A percentile compares a stretch with the other conserved stretches of the same genome.
Evolutionary conservation across 2,113 vertebrate species (phyloP).

Genomic region (Platysternon megacephalum): DNA sequence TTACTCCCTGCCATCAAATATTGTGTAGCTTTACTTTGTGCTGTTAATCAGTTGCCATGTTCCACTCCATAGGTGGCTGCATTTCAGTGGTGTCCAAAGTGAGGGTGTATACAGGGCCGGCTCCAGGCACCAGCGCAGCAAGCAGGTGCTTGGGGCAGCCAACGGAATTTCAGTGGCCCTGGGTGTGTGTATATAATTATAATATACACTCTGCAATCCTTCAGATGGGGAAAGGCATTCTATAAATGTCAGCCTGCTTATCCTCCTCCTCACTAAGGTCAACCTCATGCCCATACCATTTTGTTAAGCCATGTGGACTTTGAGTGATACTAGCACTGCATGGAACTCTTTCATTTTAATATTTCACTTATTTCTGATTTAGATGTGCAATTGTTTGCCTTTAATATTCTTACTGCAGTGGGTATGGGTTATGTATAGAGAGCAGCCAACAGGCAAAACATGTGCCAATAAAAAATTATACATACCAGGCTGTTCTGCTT

Average conservation of each 20-base stretch:
- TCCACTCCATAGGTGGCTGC: neutral
- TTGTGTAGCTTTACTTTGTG: neutral
- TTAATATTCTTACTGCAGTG: constrained; percentile 59
- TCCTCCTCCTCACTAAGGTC: neutral
- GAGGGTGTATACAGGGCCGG: too few species aligned
- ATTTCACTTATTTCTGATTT: constrained; percentile 65
- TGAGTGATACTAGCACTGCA: constrained; percentile 9
- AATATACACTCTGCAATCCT: neutral
- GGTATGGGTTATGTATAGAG: constrained; percentile 45
- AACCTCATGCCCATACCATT: neutral
- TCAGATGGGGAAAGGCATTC: neutral
- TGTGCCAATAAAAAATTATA: constrained; percentile 59
- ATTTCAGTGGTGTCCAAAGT: neutral
- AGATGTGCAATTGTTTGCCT: constrained; percentile 58
- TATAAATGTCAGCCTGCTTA: neutral
- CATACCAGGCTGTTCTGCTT: constrained; percentile 50
- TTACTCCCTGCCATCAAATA: neutral
- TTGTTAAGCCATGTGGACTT: neutral
- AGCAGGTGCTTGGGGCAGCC: too few species aligned
- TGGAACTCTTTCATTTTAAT: constrained; percentile 60
- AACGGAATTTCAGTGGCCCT: too few species aligned
- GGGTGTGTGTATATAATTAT: neutral
- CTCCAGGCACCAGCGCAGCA: too few species aligned
- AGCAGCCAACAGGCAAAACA: constrained; percentile 36
- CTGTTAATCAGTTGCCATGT: neutral